phyloP scores from a whole-genome alignment of 2,888 invertebrate genomes.

The Atherix ibis region DNA sequence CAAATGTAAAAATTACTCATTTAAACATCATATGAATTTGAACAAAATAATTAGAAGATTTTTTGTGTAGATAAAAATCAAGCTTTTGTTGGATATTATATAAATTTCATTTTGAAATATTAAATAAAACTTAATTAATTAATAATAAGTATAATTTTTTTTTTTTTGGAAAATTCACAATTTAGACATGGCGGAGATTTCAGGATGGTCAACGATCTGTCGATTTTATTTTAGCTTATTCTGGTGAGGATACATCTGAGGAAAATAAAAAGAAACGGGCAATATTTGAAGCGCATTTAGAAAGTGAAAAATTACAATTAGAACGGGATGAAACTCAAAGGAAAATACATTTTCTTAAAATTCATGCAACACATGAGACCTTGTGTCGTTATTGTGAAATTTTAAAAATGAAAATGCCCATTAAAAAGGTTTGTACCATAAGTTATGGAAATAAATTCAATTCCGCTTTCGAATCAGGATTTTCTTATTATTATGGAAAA shows the following conservation, averaged over 20 bases:
- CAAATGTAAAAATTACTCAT: no score
- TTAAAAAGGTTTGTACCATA: constrained; percentile 50
- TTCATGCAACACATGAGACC: constrained; percentile 56
- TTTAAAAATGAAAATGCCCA: constrained; percentile 59
- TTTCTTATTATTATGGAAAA: no score
- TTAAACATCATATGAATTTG: no score
- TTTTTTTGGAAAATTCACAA: neutral
- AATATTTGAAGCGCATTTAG: constrained; percentile 44
- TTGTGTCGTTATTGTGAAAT: constrained; percentile 58
- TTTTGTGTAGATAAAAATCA: neutral
- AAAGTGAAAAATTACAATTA: constrained; percentile 42
- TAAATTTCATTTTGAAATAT: no score
- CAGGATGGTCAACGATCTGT: constrained; percentile 37
- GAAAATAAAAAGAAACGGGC: constrained; percentile 33
- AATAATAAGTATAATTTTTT: neutral
- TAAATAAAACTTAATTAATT: no score
- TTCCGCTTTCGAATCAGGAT: no score
- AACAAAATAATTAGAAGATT: no score
- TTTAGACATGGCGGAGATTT: constrained; percentile 38
- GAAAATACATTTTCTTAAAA: constrained; percentile 52
- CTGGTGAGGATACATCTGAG: constrained; percentile 27
- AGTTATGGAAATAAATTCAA: no score
- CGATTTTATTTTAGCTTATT: constrained; percentile 48
- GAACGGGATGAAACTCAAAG: constrained; percentile 45
- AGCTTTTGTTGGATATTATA: constrained; percentile 6